Evolutionary conservation across 2,797 vertebrate genomes (phyloP), one percentile per base, ranked within the genome.

Genomic region (Cephalopachus bancanus): DNA sequence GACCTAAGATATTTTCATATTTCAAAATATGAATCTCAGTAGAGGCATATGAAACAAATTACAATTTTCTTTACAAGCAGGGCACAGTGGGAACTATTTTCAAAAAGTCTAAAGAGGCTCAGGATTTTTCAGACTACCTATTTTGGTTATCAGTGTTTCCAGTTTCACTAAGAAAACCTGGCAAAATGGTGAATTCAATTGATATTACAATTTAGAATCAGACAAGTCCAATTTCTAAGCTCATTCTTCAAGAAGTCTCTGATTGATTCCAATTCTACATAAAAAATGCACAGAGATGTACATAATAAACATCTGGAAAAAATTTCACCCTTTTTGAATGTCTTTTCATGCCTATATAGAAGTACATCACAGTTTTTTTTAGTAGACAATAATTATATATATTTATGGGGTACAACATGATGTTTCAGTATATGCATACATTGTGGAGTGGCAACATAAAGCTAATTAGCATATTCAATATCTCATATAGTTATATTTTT

Each of bases 161-260:
- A 88, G 28, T 94, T 75, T 90, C 19, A 92, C 59, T 80, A 75
- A 96, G 55, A 60, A 75, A 89, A 87, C 75, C 51, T 90, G 59
- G 44, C n/a, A 88, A 96, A 62, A 30, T 44, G 33, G 57, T 81
- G 53, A 80, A 96, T 95, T 93, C 62, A 74, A 85, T 44, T 89
- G 57, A 84, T 90, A 92, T 17, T 90, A 83, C 49, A 79, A 75
- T 93, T 90, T 87, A 90, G 62, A 60, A 92, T 80, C 33, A 69
- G 65, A 91, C 55, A 94, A 94, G n/a, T 7, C 64, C 67, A 89
- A 64, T 94, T 94, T 94, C 64, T 84, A 83, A 96, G 91, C 53
- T 94, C 64, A 74, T 95, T 90, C n/a, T 80, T 94, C 83, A 78
- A 85, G 67, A 92, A 17, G 22, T 96, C 67, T 91, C 64, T 91